Evolutionary conservation across 2,888 invertebrate species (phyloP).

Genomic region (Caenorhabditis virilis): DNA sequence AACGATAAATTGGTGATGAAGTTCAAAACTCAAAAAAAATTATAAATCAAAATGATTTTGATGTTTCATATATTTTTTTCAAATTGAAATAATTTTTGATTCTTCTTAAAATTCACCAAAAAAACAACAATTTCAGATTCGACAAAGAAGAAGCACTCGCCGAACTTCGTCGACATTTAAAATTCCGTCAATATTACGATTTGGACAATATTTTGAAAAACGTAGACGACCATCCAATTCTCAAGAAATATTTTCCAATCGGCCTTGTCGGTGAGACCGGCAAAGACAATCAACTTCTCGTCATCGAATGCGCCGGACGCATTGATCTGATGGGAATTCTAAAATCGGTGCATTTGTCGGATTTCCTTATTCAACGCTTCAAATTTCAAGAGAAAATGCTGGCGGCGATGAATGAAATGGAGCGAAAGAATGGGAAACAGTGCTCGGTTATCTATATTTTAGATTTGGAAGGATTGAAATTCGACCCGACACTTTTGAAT

Average conservation of each 20-base stretch:
- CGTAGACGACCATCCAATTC: constrained; percentile 46
- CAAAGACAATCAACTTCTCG: constrained; percentile 50
- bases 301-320: constrained; percentile 59
- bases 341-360: constrained; percentile 51
- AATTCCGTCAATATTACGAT: constrained; percentile 52
- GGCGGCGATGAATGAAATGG: constrained; percentile 54
- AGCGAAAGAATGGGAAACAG: constrained; percentile 45
- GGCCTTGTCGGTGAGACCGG: constrained; percentile 59
- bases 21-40: too few relatives aligned
- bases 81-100: not conserved
- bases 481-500: constrained; percentile 52
- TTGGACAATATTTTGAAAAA: constrained; percentile 44
- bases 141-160: constrained; percentile 46
- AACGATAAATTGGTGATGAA: not conserved
- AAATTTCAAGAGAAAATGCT: constrained; percentile 56
- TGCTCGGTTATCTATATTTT: constrained; percentile 55
- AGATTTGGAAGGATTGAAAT: constrained; percentile 58
- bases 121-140: too few relatives aligned
- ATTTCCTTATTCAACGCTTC: constrained; percentile 55
- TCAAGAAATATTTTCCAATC: constrained; percentile 58
- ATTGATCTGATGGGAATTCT: constrained; percentile 60
- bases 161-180: constrained; percentile 50
- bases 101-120: too few relatives aligned
- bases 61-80: not conserved
- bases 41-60: too few relatives aligned